These are phyloP conservation scores for Crotalus viridis DNA, from an alignment of 2,113 vertebrate genomes.

Conservation along the genomic window DNA sequence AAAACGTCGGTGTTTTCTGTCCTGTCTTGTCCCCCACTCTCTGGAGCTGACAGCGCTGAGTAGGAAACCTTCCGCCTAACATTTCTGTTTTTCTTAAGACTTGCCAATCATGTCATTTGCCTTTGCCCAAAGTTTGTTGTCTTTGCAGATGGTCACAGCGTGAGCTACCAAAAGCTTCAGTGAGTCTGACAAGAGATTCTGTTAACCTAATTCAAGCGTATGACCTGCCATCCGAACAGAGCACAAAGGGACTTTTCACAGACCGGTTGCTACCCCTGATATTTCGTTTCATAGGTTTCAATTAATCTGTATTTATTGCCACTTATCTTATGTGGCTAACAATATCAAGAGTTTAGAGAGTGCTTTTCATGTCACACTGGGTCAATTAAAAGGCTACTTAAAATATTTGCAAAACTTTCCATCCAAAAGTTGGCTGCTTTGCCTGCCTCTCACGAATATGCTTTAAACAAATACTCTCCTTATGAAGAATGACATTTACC, in stretches of 20 bases:
- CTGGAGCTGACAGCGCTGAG: background rate
- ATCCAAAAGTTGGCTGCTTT: conserved; percentile 54
- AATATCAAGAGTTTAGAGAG: conserved; percentile 70
- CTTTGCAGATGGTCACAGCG: conserved; percentile 64
- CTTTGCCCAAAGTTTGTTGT: conserved; percentile 68
- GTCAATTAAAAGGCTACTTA: conserved; percentile 70
- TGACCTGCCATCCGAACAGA: conserved; percentile 47
- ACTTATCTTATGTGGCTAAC: conserved; percentile 73
- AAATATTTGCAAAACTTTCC: conserved; percentile 68
- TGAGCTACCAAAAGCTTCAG: conserved; percentile 67
- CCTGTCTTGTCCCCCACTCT: background rate
- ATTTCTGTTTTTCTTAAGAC: conserved; percentile 56
- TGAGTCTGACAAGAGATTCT: conserved; percentile 60
- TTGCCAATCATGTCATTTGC: conserved; percentile 55
- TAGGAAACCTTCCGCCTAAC: conserved; percentile 40
- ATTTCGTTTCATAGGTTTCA: conserved; percentile 62
- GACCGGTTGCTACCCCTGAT: conserved; percentile 35
- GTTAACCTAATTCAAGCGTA: conserved; percentile 59
- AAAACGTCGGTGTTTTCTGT: conserved; percentile 50
- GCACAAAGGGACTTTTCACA: conserved; percentile 70
- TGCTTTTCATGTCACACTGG: conserved; percentile 71
- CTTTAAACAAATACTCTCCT: conserved; percentile 57
- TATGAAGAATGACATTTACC: conserved; percentile 49
- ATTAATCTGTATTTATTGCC: conserved; percentile 75
- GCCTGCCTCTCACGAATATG: conserved; percentile 56